phyloP scores from a whole-genome alignment of 1,140 invertebrate genomes.

The Cotesia glomerata region DNA sequence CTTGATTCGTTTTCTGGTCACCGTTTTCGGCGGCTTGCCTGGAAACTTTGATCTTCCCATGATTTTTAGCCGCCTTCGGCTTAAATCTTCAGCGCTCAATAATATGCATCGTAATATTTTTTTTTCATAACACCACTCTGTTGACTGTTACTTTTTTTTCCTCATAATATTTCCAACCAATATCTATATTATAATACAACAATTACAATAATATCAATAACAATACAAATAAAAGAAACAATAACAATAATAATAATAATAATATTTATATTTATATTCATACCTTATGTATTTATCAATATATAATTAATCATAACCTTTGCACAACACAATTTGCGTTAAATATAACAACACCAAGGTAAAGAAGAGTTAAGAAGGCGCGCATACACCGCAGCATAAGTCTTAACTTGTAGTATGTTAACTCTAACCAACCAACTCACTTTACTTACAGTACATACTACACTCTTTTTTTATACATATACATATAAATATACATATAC shows the following conservation, averaged over 20 bases:
- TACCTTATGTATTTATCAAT: too few relatives aligned
- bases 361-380: background rate
- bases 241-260: too few relatives aligned
- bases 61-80: constrained; percentile 43
- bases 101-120: constrained; percentile 48
- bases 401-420: background rate
- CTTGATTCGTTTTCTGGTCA: constrained; percentile 81
- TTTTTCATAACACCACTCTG: constrained; percentile 38
- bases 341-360: background rate
- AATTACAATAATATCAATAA: too few relatives aligned
- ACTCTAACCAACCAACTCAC: too few relatives aligned
- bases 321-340: background rate
- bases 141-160: too few relatives aligned
- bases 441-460: too few relatives aligned
- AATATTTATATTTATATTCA: too few relatives aligned
- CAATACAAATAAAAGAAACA: too few relatives aligned
- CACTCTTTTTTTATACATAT: too few relatives aligned
- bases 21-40: constrained; percentile 82
- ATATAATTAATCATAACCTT: too few relatives aligned
- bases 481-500: too few relatives aligned
- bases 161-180: too few relatives aligned
- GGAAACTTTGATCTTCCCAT: constrained; percentile 79
- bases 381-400: constrained; percentile 3
- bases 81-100: constrained; percentile 47
- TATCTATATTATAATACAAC: background rate